These are phyloP conservation scores for Hemiprocne comata DNA, from an alignment of 2,113 vertebrate genomes.

Conservation along the genomic window DNA sequence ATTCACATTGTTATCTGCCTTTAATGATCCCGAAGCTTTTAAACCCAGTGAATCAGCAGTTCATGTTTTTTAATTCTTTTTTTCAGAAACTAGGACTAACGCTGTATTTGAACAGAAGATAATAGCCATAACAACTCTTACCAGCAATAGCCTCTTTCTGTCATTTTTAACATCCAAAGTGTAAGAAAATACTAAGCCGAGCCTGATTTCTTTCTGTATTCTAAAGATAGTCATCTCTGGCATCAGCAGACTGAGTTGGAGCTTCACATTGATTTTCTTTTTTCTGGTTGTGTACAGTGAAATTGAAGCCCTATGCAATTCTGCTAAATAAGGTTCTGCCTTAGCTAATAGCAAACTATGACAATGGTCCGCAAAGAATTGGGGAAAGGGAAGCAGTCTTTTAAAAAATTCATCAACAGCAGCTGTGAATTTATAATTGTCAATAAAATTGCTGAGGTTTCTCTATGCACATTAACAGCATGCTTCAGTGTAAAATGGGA, in stretches of 20 bases:
- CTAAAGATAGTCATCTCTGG: slow-evolving; percentile 29
- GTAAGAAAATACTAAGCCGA: background rate
- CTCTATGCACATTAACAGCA: slow-evolving; percentile 41
- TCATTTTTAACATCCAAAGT: background rate
- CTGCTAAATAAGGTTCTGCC: slow-evolving; percentile 25
- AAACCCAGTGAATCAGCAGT: background rate
- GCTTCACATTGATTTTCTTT: slow-evolving; percentile 44
- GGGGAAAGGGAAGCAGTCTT: background rate
- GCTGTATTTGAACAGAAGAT: background rate
- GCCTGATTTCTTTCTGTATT: background rate
- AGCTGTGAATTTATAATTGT: slow-evolving; percentile 60
- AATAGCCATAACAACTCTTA: background rate
- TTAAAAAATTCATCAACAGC: background rate
- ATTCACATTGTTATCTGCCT: background rate
- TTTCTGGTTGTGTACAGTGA: slow-evolving; percentile 7
- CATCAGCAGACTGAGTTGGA: slow-evolving; percentile 15
- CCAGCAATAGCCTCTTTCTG: background rate
- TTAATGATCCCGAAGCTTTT: background rate
- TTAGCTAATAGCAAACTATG: slow-evolving; percentile 1
- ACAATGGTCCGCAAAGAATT: background rate
- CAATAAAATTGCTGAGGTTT: slow-evolving; percentile 59
- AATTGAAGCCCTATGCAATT: slow-evolving; percentile 41
- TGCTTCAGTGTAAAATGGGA: slow-evolving; percentile 58
- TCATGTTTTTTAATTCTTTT: background rate
- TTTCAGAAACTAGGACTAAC: background rate